These are phyloP conservation scores for Pavo muticus DNA, from an alignment of 2,113 vertebrate species.

Conservation along the genomic window DNA sequence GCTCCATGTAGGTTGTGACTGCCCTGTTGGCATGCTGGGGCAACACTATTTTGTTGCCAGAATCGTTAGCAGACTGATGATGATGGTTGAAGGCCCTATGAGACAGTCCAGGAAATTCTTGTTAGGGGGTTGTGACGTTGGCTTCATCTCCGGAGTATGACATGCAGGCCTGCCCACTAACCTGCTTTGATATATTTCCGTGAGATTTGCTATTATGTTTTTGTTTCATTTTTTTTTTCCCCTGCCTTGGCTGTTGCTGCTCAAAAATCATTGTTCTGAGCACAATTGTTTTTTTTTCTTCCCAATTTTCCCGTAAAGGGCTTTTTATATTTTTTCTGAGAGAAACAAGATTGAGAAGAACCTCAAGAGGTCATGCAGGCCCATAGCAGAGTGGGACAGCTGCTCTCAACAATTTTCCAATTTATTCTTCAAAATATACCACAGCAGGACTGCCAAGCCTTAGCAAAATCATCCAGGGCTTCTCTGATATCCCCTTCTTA, in stretches of 20 bases:
- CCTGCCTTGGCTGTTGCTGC: background rate
- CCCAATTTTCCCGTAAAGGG: background rate
- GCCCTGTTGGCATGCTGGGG: background rate
- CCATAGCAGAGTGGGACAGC: background rate
- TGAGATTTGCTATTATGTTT: background rate
- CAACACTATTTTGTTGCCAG: background rate
- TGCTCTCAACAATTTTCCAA: background rate
- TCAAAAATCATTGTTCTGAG: background rate
- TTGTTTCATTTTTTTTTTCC: background rate
- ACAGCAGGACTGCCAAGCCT: background rate
- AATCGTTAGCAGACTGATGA: background rate
- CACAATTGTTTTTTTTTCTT: background rate
- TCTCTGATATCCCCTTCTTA: background rate
- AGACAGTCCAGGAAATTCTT: conserved; percentile 13
- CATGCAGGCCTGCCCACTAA: background rate
- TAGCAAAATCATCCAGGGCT: background rate
- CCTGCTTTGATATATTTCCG: background rate
- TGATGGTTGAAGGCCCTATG: background rate
- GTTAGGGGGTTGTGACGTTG: background rate
- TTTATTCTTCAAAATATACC: background rate
- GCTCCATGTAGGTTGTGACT: background rate
- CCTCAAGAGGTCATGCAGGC: background rate
- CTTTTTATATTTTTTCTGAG: background rate
- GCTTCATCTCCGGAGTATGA: background rate
- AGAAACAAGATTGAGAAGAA: background rate